A percentile compares a stretch with the other conserved stretches of the same genome.
Evolutionary conservation across 2,888 invertebrate species (phyloP).

Genomic region (Hydrotaea cyrtoneurina): DNA sequence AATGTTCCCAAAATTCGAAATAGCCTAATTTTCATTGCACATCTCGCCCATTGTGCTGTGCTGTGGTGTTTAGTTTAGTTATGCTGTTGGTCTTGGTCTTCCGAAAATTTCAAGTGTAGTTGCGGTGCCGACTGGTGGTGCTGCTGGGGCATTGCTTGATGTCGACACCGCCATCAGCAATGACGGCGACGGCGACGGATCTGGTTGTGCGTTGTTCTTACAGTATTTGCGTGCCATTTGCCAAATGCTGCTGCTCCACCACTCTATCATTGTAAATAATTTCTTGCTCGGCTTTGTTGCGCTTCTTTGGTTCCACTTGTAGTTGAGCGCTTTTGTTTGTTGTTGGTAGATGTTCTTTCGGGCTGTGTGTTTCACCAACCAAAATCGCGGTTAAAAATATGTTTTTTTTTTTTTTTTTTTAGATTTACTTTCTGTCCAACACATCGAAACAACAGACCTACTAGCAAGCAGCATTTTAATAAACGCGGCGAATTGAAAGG

Average conservation of each 20-base stretch:
- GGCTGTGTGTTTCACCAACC: neutral
- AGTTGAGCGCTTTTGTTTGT: neutral
- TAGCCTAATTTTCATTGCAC: no score
- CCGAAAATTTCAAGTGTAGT: neutral
- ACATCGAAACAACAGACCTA: neutral
- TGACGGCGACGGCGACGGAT: neutral
- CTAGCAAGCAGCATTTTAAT: neutral
- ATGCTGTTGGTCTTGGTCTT: neutral
- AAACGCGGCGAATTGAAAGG: neutral
- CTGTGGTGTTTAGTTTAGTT: no score
- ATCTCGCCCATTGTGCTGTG: neutral
- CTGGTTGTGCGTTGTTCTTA: neutral
- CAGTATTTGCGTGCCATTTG: neutral
- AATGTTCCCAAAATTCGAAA: no score
- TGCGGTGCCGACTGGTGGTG: neutral
- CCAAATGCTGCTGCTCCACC: neutral
- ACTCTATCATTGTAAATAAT: conserved; percentile 13
- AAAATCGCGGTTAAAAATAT: neutral
- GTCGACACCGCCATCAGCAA: neutral
- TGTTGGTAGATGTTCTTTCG: neutral
- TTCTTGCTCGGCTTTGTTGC: neutral
- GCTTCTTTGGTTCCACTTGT: neutral
- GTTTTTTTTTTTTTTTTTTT: no score
- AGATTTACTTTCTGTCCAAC: neutral
- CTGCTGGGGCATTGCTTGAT: neutral